Base-by-base conservation (phyloP, 2,797 vertebrate species). In the Percopsis omiscomaycus region DNA sequence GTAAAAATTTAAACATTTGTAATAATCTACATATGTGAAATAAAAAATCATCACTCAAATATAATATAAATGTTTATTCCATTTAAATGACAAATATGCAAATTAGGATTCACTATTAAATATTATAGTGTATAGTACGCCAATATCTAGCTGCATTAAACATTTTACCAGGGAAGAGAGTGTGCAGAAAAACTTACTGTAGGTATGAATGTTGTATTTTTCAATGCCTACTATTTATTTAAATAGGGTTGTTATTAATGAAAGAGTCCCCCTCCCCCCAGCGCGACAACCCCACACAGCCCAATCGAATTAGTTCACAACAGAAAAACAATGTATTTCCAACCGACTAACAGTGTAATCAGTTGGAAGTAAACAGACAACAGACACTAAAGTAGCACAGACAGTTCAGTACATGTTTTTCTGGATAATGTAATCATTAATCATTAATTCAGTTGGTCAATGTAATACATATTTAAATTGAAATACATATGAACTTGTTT, bases 141-240 rank as follows among this genome's bases (percentile, higher is more conserved):
- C 77, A 64, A 65, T 87, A 89, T 86, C 68, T 84, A 88, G 75
- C 68, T 75, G 71, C 86, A 84, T 88, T 73, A 81, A 82, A 86
- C 69, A 75, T 80, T 86, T 85, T 73, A 85, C 84, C 83, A 86
- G 77, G 84, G 78, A 86, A 83, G 77, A 83, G 77, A 81, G 15
- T 56, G 46, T 61, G 80, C 84, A 85, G 78, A 83, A 81, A 80
- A 82, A 77, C 82, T 80, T 85, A 84, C 83, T 80, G 57, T 77
- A 76, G 77, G 88, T 89, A 84, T 84, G 81, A 74, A 83, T 86
- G 83, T 71, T 87, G 83, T 89, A 86, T 89, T 89, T 89, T 89
- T 90, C 16, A 42, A 89, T 73, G 66, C 82, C 42, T 79, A 76
- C 82, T 49, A 86, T 86, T 80, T 84, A 84, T 80, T 83, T 69